Base-by-base conservation (phyloP, 1,140 invertebrate species). In the Diabrotica virgifera region DNA sequence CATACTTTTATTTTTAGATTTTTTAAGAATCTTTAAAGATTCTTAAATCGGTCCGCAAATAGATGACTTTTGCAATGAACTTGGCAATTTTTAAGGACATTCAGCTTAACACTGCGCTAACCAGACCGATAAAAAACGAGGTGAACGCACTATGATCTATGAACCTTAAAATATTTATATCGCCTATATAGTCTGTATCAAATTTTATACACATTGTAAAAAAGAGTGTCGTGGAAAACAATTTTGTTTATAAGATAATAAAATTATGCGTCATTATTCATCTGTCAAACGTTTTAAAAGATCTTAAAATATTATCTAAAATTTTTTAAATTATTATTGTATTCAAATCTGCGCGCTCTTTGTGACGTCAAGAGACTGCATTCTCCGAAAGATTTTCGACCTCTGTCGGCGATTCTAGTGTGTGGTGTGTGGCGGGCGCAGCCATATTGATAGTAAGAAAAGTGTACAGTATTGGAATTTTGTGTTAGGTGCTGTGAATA, bases 381-480 rank as follows among this genome's bases (percentile, higher is more conserved):
- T 52, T 36, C 36, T 14, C 51, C 60, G 60, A 62, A 10, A 24
- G 52, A 11, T 54, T 54, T 62, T 62, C 60, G 60, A 62, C 54
- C 60, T 12, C 10, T 37, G n/a, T 62, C 60, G 56, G 56, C 37
- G 9, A 46, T 36, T 7, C 38, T 52, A 65, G 60, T 65, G 61
- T 70, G 68, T 70, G 82, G 82, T 65, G 61, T 70, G 68, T 70
- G 82, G 82, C 82, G 82, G 82, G 83, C 80, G 82, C 82, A 82
- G 83, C 83, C 83, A 84, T 84, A 82, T 84, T 84, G 82, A 80
- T 81, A 82, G 69, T 72, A 70, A 64, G 66, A 65, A 73, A 56
- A 67, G 61, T 56, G 56, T 61, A 58, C 3, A 46, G 40, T 62
- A 66, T 37, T 59, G 63, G 68, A 63, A 66, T 73, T 70, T 72